Evolutionary conservation across 1,140 invertebrate genomes (phyloP), one percentile per base, ranked within the genome.

Genomic region (Palaemon carinicauda): DNA sequence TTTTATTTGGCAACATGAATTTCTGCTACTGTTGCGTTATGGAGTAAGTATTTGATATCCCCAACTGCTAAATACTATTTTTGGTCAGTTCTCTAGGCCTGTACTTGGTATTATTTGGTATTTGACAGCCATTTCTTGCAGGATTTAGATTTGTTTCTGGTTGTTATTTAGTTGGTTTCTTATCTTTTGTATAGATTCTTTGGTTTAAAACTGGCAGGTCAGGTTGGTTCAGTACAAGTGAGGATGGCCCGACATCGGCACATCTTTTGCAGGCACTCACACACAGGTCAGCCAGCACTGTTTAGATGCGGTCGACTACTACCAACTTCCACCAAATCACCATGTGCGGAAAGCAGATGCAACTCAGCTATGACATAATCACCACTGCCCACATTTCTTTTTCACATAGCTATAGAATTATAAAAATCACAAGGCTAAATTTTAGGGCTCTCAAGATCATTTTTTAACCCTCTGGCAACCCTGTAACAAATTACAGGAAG

Each of bases 161-260:
- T 41, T 41, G 41, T 41, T 41, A 41, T 41, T 12, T 41, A 41
- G 41, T 41, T 41, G 41, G 53, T 29, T 14, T 27, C 17, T 31
- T 15, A 41, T n/a, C 33, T n/a, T 3, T 75, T 50, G 73, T 21
- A 29, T 17, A 33, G 33, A 21, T 12, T 27, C 24, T 29, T 80
- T 54, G 52, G 29, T 24, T 56, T 33, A 80, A n/a, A 60, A 80
- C 21, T 73, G 71, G 53, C 74, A 73, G 82, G 82, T 83, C 82
- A 83, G 82, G 82, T 83, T 83, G 82, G 82, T 83, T 83, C 82
- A 83, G 65, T 27, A 77, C 71, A 75, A 75, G 82, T 83, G 82
- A 83, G 82, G 82, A 83, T 75, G 82, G 82, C 73, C 73, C 60
- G 54, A 41, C 56, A 51, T 71, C 65, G 81, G 65, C 65, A 31